These are phyloP conservation scores for Periphyllus acericola DNA, from an alignment of 2,888 invertebrate genomes.

Conservation along the genomic window DNA sequence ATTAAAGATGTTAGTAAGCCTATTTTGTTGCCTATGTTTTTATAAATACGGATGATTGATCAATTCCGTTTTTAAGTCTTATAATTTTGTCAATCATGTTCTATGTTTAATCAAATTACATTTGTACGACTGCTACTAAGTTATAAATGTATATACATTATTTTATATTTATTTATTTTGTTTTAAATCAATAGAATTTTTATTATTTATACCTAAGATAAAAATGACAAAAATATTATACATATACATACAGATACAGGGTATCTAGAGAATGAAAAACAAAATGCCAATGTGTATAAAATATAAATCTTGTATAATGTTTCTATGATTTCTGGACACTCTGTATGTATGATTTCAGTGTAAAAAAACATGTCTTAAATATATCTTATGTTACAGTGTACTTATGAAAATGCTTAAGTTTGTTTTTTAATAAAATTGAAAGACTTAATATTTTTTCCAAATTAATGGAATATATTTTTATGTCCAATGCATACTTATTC, in stretches of 20 bases:
- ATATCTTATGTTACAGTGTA: slow-evolving; percentile 35
- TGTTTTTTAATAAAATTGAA: slow-evolving; percentile 11
- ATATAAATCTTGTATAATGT: not conserved
- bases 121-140: slow-evolving; percentile 16
- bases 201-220: not conserved
- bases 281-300: not conserved
- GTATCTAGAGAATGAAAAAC: not conserved
- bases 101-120: not conserved
- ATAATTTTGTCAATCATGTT: not conserved
- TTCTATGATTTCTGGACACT: not conserved
- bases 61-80: not conserved
- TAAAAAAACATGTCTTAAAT: slow-evolving; percentile 24
- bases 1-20: not conserved
- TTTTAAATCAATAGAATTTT: slow-evolving; percentile 2
- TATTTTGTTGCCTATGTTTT: not conserved
- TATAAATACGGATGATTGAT: not conserved
- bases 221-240: slow-evolving; percentile 1
- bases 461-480: slow-evolving; percentile 33
- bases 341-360: not conserved
- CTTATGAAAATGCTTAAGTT: slow-evolving; percentile 33
- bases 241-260: not conserved
- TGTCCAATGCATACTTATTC: not conserved
- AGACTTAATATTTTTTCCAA: slow-evolving; percentile 1
- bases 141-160: slow-evolving; percentile 24
- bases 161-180: slow-evolving; percentile 39